Percentiles rank a stretch among this genome's conserved stretches.
Conservation (phyloP, 2,113 vertebrate species). For the Thamnaconus septentrionalis region DNA sequence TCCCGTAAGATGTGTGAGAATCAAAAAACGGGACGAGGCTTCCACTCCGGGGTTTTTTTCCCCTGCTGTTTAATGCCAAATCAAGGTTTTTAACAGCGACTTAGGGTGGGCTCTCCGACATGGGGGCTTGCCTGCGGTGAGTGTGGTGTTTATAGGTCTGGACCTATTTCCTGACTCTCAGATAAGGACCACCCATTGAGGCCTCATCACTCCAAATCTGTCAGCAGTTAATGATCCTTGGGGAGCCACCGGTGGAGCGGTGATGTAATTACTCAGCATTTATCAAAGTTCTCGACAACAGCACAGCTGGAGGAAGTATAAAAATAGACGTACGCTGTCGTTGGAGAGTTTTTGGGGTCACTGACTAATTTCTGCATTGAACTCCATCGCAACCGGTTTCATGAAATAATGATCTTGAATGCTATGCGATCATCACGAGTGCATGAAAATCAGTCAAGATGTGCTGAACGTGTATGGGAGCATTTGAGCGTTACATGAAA, state of each 20-base stretch:
- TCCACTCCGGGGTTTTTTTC: background rate
- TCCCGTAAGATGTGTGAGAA: constrained; percentile 27
- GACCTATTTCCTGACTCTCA: constrained; percentile 65
- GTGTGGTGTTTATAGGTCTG: constrained; percentile 69
- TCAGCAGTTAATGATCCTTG: constrained; percentile 60
- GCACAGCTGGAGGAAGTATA: constrained; percentile 37
- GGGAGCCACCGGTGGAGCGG: constrained; percentile 42
- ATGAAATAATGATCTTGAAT: too few species aligned
- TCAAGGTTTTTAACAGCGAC: constrained; percentile 42
- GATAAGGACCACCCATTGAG: constrained; percentile 75
- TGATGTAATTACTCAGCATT: constrained; percentile 69
- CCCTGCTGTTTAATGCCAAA: constrained; percentile 26
- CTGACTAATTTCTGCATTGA: too few species aligned
- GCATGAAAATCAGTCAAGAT: too few species aligned
- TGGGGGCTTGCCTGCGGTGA: constrained; percentile 61
- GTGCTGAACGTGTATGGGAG: too few species aligned
- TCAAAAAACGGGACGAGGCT: constrained; percentile 8
- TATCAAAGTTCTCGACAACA: constrained; percentile 56
- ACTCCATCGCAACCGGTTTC: too few species aligned
- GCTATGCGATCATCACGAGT: too few species aligned
- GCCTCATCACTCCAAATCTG: constrained; percentile 61
- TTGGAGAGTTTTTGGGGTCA: too few species aligned
- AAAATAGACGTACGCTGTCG: constrained; percentile 18
- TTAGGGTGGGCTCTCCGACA: constrained; percentile 60
- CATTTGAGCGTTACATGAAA: too few species aligned